phyloP scores from a whole-genome alignment of 2,797 vertebrate species.

The Xiphophorus birchmanni region DNA sequence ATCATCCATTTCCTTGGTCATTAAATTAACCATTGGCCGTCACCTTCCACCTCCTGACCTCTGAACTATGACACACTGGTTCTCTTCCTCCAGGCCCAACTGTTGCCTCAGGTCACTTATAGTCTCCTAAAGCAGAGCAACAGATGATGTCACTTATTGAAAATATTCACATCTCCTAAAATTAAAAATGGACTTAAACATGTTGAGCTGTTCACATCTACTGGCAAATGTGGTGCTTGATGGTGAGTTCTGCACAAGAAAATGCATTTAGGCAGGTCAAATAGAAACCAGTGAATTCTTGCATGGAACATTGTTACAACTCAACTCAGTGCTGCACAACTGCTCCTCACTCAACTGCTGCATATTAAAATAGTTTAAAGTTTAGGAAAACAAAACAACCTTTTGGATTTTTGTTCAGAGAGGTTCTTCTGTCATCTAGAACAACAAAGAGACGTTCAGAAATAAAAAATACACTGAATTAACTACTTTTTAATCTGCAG shows the following conservation, averaged over 20 bases:
- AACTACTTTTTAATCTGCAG: neutral
- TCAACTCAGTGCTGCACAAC: neutral
- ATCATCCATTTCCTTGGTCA: constrained; percentile 42
- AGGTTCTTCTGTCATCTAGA: neutral
- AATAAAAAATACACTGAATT: neutral
- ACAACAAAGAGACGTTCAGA: neutral
- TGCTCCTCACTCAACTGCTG: neutral
- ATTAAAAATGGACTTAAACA: neutral
- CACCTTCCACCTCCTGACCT: constrained; percentile 72
- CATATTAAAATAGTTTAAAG: neutral
- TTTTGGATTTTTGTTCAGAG: neutral
- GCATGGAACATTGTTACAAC: neutral
- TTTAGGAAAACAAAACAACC: neutral
- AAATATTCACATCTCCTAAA: neutral
- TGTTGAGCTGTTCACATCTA: neutral
- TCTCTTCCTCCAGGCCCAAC: constrained; percentile 89
- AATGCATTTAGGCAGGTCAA: neutral
- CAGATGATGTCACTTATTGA: neutral
- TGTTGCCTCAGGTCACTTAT: constrained; percentile 75
- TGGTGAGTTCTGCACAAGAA: neutral
- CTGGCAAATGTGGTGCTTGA: neutral
- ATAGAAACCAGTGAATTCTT: neutral
- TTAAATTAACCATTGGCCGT: constrained; percentile 54
- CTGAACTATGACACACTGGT: constrained; percentile 85
- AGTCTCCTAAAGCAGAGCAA: constrained; percentile 17